Conservation (phyloP, 2,797 vertebrate genomes). For the Enteromius afrohamiltoni region DNA sequence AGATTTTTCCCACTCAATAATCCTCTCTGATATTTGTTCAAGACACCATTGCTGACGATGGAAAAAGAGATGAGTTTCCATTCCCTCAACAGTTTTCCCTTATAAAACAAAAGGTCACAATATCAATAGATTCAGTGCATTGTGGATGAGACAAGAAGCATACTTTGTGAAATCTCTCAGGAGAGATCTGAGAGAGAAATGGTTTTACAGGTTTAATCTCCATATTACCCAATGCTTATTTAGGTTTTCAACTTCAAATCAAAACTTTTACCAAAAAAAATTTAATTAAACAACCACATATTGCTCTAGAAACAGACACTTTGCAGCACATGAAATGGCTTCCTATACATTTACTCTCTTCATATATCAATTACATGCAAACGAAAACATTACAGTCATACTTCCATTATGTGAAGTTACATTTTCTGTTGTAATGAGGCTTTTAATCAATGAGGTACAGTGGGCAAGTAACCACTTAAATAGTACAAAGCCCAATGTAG, state of each 20-base stretch:
- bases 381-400: not conserved
- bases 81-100: conserved; percentile 22
- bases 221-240: not conserved
- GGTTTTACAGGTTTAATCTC: conserved; percentile 1
- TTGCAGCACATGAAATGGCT: not conserved
- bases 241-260: not conserved
- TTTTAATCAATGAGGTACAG: too few species aligned
- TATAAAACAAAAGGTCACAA: conserved; percentile 32
- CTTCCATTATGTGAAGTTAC: not conserved
- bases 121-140: conserved; percentile 12
- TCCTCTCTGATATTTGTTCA: conserved; percentile 21
- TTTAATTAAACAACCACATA: not conserved
- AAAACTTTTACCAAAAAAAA: not conserved
- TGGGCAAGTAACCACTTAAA: too few species aligned
- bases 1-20: conserved; percentile 17
- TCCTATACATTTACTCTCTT: not conserved
- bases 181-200: not conserved
- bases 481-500: too few species aligned
- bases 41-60: not conserved
- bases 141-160: conserved; percentile 5
- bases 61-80: conserved; percentile 13
- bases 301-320: not conserved
- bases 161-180: not conserved
- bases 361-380: too few species aligned
- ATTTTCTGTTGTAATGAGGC: too few species aligned